Percentiles rank a stretch among this genome's conserved stretches.
phyloP scores from a whole-genome alignment of 2,113 vertebrate species.

The Sialia sialis region DNA sequence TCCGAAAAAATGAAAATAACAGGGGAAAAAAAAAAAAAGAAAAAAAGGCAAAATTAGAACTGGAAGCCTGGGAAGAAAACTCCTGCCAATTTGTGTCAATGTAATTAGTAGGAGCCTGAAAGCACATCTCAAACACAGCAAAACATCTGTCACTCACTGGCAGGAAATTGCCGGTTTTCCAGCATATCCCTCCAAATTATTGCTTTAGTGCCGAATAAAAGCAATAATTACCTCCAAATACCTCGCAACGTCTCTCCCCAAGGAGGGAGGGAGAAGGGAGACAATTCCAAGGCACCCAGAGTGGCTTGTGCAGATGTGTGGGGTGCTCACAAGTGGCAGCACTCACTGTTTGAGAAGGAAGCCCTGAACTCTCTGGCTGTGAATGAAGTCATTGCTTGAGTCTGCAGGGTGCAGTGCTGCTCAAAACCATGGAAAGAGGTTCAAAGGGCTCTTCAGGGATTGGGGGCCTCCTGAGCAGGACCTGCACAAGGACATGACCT shows the following conservation, averaged over 20 bases:
- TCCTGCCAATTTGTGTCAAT: background rate
- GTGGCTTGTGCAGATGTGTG: fast-evolving
- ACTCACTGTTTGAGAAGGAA: fast-evolving
- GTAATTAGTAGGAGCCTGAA: constrained; percentile 52
- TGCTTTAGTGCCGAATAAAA: background rate
- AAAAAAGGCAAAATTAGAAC: background rate
- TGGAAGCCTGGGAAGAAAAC: constrained; percentile 12
- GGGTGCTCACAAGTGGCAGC: background rate
- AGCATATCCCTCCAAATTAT: constrained; percentile 19
- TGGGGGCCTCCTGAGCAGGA: background rate
- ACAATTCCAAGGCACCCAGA: background rate
- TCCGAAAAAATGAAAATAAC: background rate
- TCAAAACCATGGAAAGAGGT: background rate
- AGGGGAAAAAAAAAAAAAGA: too few species aligned
- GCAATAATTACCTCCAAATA: constrained; percentile 49
- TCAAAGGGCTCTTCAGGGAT: background rate
- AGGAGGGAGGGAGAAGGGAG: background rate
- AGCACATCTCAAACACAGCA: constrained; percentile 22
- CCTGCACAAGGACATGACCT: background rate
- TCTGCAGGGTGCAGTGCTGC: fast-evolving
- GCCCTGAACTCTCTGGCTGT: fast-evolving
- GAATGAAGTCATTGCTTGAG: fast-evolving
- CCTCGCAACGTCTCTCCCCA: background rate
- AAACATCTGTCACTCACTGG: constrained; percentile 58
- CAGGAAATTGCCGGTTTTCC: constrained; percentile 64